A percentile compares a stretch with the other conserved stretches of the same genome.
phyloP scores from a whole-genome alignment of 2,888 invertebrate genomes.

The Folsomia candida region DNA sequence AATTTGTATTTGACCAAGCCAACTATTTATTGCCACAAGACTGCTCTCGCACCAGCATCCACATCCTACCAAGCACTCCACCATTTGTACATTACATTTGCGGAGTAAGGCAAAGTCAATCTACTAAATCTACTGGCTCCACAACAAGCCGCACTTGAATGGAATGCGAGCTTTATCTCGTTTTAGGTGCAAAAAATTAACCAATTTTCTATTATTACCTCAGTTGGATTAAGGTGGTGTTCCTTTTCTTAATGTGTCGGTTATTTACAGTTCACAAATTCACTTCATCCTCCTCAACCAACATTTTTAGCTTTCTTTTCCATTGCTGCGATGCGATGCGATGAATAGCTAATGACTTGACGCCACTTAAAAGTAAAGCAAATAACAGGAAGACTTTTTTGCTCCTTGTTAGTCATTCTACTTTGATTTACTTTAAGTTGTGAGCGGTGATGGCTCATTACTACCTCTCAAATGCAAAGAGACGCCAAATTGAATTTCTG shows the following conservation, averaged over 20 bases:
- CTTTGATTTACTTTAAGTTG: no score
- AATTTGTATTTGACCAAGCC: conserved; percentile 18
- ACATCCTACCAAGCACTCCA: no score
- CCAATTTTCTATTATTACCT: neutral
- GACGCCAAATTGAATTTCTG: conserved; percentile 9
- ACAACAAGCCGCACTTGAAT: no score
- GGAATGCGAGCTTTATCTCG: no score
- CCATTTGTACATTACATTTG: no score
- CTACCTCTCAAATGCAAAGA: conserved; percentile 2
- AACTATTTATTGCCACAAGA: no score
- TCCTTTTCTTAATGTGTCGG: neutral
- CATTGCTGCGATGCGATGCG: neutral
- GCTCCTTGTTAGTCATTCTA: no score
- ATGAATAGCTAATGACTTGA: conserved; percentile 16
- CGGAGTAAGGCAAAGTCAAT: no score
- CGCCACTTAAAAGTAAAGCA: conserved; percentile 19
- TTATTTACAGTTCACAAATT: neutral
- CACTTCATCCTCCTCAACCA: no score
- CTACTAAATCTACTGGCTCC: no score
- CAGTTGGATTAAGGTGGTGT: neutral
- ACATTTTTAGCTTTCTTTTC: neutral
- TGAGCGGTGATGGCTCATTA: no score
- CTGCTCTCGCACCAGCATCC: no score
- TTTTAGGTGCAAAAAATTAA: neutral
- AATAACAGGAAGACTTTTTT: conserved; percentile 11